Evolutionary conservation across 2,888 invertebrate species (phyloP).

Genomic region (Dryocosmus kuriphilus): DNA sequence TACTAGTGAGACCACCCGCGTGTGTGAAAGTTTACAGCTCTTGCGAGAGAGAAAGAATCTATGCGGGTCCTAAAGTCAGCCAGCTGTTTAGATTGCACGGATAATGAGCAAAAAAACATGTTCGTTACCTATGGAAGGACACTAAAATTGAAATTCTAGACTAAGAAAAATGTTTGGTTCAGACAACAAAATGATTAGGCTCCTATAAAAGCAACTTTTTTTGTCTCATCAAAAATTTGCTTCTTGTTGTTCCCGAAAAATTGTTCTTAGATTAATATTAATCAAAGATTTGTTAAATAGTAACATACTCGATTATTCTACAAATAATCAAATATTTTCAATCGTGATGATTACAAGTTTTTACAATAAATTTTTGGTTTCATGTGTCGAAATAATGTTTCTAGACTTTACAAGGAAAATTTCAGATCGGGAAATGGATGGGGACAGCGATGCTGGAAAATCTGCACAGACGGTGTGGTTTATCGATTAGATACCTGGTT

Average conservation of each 20-base stretch:
- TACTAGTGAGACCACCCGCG: slow-evolving; percentile 61
- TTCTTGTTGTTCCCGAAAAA: too few species aligned
- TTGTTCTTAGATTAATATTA: too few species aligned
- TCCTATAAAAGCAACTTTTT: too few species aligned
- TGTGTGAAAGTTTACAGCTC: slow-evolving; percentile 64
- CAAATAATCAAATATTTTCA: too few species aligned
- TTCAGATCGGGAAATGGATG: slow-evolving; percentile 27
- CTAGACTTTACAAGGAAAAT: neutral
- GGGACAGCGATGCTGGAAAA: slow-evolving; percentile 57
- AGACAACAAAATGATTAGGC: too few species aligned
- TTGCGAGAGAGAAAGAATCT: slow-evolving; percentile 15
- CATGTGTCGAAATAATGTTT: neutral
- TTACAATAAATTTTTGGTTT: too few species aligned
- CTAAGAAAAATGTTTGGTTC: neutral
- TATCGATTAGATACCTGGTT: slow-evolving; percentile 53
- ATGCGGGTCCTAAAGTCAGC: slow-evolving; percentile 40
- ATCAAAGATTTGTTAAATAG: too few species aligned
- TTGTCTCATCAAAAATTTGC: too few species aligned
- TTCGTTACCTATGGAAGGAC: slow-evolving; percentile 13
- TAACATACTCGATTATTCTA: too few species aligned
- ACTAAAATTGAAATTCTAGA: neutral
- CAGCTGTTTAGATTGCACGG: slow-evolving; percentile 37
- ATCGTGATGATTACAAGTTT: too few species aligned
- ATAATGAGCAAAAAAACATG: slow-evolving; percentile 33
- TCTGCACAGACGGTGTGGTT: slow-evolving; percentile 54